Base-by-base conservation (phyloP, 2,888 invertebrate genomes). In the Helobdella robusta region DNA sequence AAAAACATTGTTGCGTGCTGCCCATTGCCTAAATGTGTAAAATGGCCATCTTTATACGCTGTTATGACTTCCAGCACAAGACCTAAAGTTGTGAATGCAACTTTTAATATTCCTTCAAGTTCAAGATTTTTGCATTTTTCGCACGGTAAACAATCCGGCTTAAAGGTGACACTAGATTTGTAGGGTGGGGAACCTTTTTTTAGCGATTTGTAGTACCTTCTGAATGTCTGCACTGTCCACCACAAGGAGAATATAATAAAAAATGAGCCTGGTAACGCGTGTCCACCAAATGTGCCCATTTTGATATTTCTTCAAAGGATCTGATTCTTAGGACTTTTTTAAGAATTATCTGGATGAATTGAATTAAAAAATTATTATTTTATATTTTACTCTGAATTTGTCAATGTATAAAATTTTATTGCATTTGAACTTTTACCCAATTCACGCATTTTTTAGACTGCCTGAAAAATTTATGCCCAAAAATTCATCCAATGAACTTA, bases 1-100 rank as follows among this genome's bases (percentile, higher is more conserved):
- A 80, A 79, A 72, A 79, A 82, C 82, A 83, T 83, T 32, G 82
- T 82, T 58, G 80, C 79, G 72, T 83, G 82, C 69, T 82, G 82
- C n/a, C 76, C 80, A 73, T 81, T 82, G 18, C 78, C 77, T 20
- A 78, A 70, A 65, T 75, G 71, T 8, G 73, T 72, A 72, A 80
- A 80, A 25, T 73, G 65, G 0, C 76, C 77, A 58, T 75, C 69
- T 11, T 77, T 73, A 64, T 79, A 75, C 2, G 75, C 80, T 1
- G 79, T 80, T 15, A 72, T 72, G 28, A 76, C 70, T 72, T 79
- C 80, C 23, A 75, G 75, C 72, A 71, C 52, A 46, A 79, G 73
- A n/a, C 78, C 79, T 56, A 77, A 67, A 18, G 64, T n/a, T 8
- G 67, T 54, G 65, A 70, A 72, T 2, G 73, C 59, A 44, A 78